phyloP scores from a whole-genome alignment of 2,888 invertebrate species.

The Cyclophora albipunctata region DNA sequence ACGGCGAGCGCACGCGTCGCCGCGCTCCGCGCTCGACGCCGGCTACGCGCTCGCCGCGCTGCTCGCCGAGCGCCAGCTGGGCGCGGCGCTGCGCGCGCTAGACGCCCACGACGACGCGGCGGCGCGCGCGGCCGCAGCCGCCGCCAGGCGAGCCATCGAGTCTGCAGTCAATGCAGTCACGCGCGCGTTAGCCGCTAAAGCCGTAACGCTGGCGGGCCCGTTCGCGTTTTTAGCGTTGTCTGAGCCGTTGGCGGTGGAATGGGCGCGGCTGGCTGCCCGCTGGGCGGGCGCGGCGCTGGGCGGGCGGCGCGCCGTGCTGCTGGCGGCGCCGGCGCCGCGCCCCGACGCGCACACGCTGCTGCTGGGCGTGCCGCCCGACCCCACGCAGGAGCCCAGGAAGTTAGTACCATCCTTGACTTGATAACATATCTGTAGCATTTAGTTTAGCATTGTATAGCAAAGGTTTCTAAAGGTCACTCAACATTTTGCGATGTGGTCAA shows the following conservation, averaged over 20 bases:
- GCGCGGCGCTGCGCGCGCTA: no score
- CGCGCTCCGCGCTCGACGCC: not conserved
- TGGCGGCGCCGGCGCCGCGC: constrained; percentile 16
- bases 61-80: no score
- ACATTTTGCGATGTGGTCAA: no score
- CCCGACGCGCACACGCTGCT: constrained; percentile 29
- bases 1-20: no score
- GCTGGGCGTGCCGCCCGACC: constrained; percentile 51
- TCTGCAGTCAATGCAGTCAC: constrained; percentile 86
- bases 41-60: constrained; percentile 34
- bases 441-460: no score
- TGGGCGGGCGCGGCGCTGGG: constrained; percentile 62
- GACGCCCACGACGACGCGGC: constrained; percentile 77
- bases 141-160: constrained; percentile 78
- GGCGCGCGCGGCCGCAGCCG: constrained; percentile 78
- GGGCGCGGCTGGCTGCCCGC: constrained; percentile 33
- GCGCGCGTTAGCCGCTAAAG: constrained; percentile 84
- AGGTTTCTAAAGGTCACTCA: no score
- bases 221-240: constrained; percentile 88
- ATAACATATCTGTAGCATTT: no score
- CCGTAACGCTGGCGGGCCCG: constrained; percentile 89
- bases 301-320: constrained; percentile 44
- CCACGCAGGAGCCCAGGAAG: constrained; percentile 55
- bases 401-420: constrained; percentile 20
- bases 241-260: no score